Evolutionary conservation across 1,140 invertebrate species (phyloP).

Genomic region (Drosophila funebris): DNA sequence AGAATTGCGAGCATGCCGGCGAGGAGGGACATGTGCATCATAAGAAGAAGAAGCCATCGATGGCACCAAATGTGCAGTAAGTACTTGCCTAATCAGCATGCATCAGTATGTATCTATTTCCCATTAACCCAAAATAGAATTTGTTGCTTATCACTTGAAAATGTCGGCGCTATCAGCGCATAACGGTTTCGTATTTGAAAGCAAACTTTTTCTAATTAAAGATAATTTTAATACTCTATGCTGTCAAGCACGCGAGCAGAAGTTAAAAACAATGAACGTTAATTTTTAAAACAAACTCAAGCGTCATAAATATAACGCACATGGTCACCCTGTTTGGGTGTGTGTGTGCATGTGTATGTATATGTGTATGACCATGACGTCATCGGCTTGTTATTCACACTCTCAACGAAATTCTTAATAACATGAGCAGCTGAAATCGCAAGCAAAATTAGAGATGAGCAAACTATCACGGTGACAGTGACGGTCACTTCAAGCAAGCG

Average conservation of each 20-base stretch:
- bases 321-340: constrained; percentile 11
- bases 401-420: constrained; percentile 50
- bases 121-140: constrained; percentile 15
- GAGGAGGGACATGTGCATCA: constrained; percentile 84
- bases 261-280: constrained; percentile 7
- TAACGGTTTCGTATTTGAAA: no score
- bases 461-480: constrained; percentile 2
- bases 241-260: background rate
- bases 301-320: constrained; percentile 20
- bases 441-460: constrained; percentile 45
- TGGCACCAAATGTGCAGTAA: constrained; percentile 85
- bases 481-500: background rate
- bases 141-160: constrained; percentile 3
- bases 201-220: background rate
- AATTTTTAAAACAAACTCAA: constrained; percentile 21
- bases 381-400: constrained; percentile 69
- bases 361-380: constrained; percentile 60
- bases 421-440: constrained; percentile 27
- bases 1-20: constrained; percentile 84
- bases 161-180: constrained; percentile 6
- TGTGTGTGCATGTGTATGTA: background rate
- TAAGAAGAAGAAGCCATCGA: constrained; percentile 78
- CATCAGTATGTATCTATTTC: background rate
- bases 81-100: constrained; percentile 46
- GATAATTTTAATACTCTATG: constrained; percentile 1